Base-by-base conservation (phyloP, 2,888 invertebrate species). In the Therioaphis trifolii region DNA sequence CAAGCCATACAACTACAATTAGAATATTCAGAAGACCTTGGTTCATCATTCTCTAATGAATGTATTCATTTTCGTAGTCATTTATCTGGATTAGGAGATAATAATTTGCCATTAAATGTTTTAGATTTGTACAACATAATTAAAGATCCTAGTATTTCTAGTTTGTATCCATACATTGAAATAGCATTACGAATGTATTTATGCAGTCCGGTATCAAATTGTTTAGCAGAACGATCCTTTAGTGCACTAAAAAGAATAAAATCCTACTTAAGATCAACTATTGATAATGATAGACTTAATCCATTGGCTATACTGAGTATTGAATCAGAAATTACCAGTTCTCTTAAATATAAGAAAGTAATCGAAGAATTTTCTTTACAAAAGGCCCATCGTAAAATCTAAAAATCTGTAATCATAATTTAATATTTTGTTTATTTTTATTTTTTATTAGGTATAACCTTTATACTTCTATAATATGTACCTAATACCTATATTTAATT, bases 341-440 rank as follows among this genome's bases (percentile, higher is more conserved):
- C 12, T 61, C 75, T 84, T 49, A 75, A 49, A 52, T 78, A 85
- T 84, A 46, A 84, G n/a, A 52, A 74, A 40, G 35, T 46, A 40
- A 82, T 82, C 74, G 29, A 86, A 68, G 58, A 87, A 76, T 82
- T 58, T 24, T 9, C 58, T 18, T 58, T n/a, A 58, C 58, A 58
- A n/a, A 58, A 58, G 58, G 58, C 58, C n/a, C 58, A 58, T 58
- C 58, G 58, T 12, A 58, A 58, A 58, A 58, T 58, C 1, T 58
- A 21, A 58, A n/a, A n/a, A n/a, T n/a, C n/a, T n/a, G n/a, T n/a
- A n/a, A n/a, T n/a, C n/a, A n/a, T n/a, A n/a, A n/a, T n/a, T n/a
- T n/a, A n/a, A n/a, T n/a, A n/a, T n/a, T n/a, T n/a, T n/a, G n/a
- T n/a, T n/a, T n/a, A 43, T 43, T 43, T 43, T 43, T 43, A 7